Evolutionary conservation across 64 coral and sea anemone genomes (phyloP), one percentile per base, ranked within the genome.

Genomic region (Montipora sp.): DNA sequence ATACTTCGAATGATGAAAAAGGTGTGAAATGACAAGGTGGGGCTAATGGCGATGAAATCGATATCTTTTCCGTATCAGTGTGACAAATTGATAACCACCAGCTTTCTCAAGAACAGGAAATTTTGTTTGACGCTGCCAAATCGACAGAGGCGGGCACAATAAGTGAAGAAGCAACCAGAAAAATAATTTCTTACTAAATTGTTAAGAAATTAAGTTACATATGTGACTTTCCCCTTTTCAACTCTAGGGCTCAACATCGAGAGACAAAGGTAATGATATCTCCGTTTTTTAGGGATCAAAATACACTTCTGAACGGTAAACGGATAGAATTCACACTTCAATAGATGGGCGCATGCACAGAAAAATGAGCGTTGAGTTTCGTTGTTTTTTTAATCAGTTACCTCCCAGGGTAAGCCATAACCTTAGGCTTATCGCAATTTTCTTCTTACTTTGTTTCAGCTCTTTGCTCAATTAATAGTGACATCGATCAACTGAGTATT

Each of bases 1-100:
- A 80, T 58, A 49, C 78, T 59, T 80, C 19, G 50, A 80, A 80
- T 80, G 50, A 19, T 49, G 5, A 80, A 80, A 24, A 80, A 27
- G 50, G 12, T 49, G 5, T 57, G 59, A 58, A 27, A 80, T 57
- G 78, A 21, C 24, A 7, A 11, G 27, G 20, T 11, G 4, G 51
- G 59, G 51, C 21, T 23, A 58, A 57, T 20, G 50, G 78, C 78
- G 20, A 24, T 80, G 51, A 58, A 80, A 80, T 80, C 51, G 78
- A 80, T 80, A 80, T 22, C 19, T 8, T 19, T 36, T 36, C 23
- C 18, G 57, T 23, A 58, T 80, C 51, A 58, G 36, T 36, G 36
- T 36, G 36, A 36, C 36, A 36, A 36, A 36, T 36, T 23, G 21
- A 51, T 43, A 59, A 27, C 46, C 0, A 20, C 51, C 3, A 16